Evolutionary conservation across 2,888 invertebrate species (phyloP).

Genomic region (Congeria kusceri): DNA sequence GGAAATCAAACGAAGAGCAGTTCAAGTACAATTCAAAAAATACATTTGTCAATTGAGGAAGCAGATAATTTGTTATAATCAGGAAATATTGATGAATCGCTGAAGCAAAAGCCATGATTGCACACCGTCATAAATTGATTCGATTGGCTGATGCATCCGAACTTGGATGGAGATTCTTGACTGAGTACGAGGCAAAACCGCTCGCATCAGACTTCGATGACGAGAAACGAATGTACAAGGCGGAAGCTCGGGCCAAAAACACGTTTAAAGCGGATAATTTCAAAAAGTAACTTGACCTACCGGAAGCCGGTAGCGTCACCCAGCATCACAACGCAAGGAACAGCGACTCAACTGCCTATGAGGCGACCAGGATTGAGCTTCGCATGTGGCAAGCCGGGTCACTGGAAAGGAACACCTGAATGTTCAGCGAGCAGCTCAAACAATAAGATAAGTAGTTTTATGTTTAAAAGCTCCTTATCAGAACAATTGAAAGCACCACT

Average conservation of each 20-base stretch:
- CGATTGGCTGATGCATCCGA: conserved; percentile 19
- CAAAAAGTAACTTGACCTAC: conserved; percentile 4
- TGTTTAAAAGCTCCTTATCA: too few relatives aligned
- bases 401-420: conserved; percentile 33
- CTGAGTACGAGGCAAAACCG: conserved; percentile 26
- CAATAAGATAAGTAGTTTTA: conserved; percentile 29
- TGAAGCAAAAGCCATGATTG: conserved; percentile 9
- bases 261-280: conserved; percentile 28
- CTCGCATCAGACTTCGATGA: conserved; percentile 23
- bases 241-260: conserved; percentile 16
- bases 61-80: conserved; percentile 9
- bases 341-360: background rate
- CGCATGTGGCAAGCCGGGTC: conserved; percentile 32
- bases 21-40: conserved; percentile 30
- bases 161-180: conserved; percentile 23
- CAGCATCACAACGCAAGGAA: background rate
- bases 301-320: background rate
- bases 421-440: conserved; percentile 14
- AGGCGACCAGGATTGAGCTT: conserved; percentile 31
- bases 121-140: conserved; percentile 25
- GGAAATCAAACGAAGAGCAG: conserved; percentile 38
- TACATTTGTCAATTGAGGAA: conserved; percentile 2
- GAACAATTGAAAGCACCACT: too few relatives aligned
- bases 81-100: conserved; percentile 8
- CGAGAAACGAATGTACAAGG: conserved; percentile 30